phyloP scores from a whole-genome alignment of 2,888 invertebrate species.

The Pycnomerus fuliginosus region DNA sequence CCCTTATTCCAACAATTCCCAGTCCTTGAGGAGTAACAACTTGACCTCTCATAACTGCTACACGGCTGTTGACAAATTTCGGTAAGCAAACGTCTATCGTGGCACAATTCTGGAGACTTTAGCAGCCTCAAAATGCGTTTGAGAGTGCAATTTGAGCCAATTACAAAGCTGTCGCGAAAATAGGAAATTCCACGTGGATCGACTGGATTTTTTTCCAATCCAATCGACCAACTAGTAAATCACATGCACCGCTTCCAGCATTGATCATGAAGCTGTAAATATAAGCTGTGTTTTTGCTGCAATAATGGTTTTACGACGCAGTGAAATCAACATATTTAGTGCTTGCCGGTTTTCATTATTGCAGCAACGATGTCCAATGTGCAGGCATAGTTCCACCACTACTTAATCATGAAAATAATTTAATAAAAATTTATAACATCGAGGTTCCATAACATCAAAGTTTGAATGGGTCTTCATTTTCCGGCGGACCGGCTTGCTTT shows the following conservation, averaged over 20 bases:
- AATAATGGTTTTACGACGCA: constrained; percentile 28
- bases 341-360: constrained; percentile 24
- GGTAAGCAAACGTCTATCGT: constrained; percentile 33
- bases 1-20: constrained; percentile 95
- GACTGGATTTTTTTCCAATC: constrained; percentile 4
- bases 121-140: constrained; percentile 20
- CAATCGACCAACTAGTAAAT: constrained; percentile 6
- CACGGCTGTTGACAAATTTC: constrained; percentile 73
- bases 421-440: constrained; percentile 31
- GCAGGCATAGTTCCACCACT: constrained; percentile 38
- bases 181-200: constrained; percentile 5
- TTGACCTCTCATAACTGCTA: constrained; percentile 97
- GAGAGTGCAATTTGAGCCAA: constrained; percentile 21
- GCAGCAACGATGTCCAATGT: constrained; percentile 29
- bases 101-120: constrained; percentile 11
- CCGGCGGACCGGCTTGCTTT: constrained; percentile 14
- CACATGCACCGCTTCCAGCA: constrained; percentile 27
- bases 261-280: constrained; percentile 32
- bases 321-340: constrained; percentile 14
- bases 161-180: constrained; percentile 4
- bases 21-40: constrained; percentile 93
- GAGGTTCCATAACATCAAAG: constrained; percentile 35
- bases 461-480: constrained; percentile 24
- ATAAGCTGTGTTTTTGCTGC: constrained; percentile 34
- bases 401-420: constrained; percentile 31